A percentile compares a stretch with the other conserved stretches of the same genome.
Evolutionary conservation across 2,888 invertebrate genomes (phyloP).

Genomic region (Acleris emargana): DNA sequence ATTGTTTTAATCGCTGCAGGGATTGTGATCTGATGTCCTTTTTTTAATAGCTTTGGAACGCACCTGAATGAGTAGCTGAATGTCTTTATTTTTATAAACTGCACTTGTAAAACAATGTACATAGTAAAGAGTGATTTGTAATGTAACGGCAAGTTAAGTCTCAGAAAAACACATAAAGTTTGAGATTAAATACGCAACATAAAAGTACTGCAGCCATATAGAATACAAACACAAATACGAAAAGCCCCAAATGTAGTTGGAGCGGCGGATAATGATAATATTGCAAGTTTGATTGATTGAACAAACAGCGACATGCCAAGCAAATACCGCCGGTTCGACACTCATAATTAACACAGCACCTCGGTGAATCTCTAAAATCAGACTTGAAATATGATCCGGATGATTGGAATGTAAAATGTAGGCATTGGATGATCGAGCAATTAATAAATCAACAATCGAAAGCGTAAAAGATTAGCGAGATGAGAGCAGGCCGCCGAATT

Average conservation of each 20-base stretch:
- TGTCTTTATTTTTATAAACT: background rate
- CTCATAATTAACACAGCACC: constrained; percentile 16
- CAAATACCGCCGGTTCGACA: constrained; percentile 5
- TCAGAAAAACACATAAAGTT: background rate
- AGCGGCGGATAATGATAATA: constrained; percentile 3
- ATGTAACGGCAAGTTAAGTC: background rate
- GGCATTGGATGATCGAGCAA: constrained; percentile 69
- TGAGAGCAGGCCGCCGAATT: constrained; percentile 66
- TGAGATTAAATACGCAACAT: background rate
- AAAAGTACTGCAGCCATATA: background rate
- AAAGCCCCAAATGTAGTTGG: background rate
- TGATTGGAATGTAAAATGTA: constrained; percentile 39
- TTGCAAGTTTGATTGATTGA: constrained; percentile 16
- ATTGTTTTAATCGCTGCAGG: background rate
- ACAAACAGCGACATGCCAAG: constrained; percentile 9
- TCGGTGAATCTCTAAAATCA: constrained; percentile 27
- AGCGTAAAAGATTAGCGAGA: constrained; percentile 73
- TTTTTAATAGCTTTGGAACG: background rate
- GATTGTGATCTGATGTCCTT: background rate
- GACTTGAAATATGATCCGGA: constrained; percentile 31
- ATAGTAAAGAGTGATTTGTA: background rate
- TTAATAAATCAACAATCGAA: constrained; percentile 76
- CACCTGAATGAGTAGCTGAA: background rate
- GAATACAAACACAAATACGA: background rate
- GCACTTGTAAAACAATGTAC: too few species aligned